These are phyloP conservation scores for Thyatira batis DNA, from an alignment of 2,888 invertebrate species.

Conservation along the genomic window DNA sequence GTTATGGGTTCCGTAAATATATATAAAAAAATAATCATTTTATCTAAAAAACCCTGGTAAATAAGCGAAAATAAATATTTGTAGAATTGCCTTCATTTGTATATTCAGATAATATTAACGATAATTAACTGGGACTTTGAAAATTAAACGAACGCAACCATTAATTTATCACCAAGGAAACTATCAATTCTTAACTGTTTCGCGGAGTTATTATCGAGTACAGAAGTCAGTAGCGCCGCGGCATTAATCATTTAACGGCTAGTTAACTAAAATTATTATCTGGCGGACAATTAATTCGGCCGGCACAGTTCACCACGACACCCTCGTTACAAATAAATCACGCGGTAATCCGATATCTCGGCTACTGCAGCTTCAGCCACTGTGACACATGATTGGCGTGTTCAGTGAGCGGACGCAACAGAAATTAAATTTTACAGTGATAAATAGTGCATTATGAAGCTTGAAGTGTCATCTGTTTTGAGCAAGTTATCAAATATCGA, in stretches of 20 bases:
- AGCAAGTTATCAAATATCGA: too few relatives aligned
- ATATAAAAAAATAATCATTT: too few relatives aligned
- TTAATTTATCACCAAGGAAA: neutral
- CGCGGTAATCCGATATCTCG: slow-evolving; percentile 49
- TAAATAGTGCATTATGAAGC: neutral
- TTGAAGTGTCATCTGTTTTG: neutral
- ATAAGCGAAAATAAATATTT: too few relatives aligned
- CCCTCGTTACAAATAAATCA: slow-evolving; percentile 58
- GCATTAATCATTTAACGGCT: slow-evolving; percentile 40
- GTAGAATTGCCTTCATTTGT: too few relatives aligned
- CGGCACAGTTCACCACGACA: slow-evolving; percentile 44
- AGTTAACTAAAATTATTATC: slow-evolving; percentile 53
- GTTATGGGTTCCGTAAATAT: too few relatives aligned
- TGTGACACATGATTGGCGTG: slow-evolving; percentile 25
- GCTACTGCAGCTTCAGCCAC: slow-evolving; percentile 36
- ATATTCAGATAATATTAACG: too few relatives aligned
- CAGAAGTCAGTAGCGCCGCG: slow-evolving; percentile 34
- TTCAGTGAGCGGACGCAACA: slow-evolving; percentile 7
- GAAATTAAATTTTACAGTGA: neutral
- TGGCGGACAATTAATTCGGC: slow-evolving; percentile 55
- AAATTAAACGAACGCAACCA: neutral
- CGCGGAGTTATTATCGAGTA: slow-evolving; percentile 10
- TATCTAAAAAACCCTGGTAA: too few relatives aligned
- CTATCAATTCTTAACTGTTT: neutral
- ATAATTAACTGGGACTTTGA: too few relatives aligned